Evolutionary conservation across 2,888 invertebrate genomes (phyloP).

Genomic region (Lithophane socia): DNA sequence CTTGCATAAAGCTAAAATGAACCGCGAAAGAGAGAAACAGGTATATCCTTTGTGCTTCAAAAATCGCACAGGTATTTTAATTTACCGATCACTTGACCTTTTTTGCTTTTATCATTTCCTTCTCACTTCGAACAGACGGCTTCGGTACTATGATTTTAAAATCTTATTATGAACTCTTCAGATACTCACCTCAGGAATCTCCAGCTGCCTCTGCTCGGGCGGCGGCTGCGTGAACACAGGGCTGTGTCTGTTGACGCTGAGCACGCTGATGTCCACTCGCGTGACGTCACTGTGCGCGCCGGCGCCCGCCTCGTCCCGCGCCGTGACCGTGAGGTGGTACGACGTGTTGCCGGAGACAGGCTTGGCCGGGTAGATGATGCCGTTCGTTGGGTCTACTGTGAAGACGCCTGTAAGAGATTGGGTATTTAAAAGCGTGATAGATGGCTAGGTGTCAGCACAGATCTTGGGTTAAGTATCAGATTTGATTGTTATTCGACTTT

Average conservation of each 20-base stretch:
- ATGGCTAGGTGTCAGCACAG: neutral
- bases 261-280: constrained; percentile 93
- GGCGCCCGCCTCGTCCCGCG: constrained; percentile 93
- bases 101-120: neutral
- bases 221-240: constrained; percentile 95
- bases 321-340: constrained; percentile 92
- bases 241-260: constrained; percentile 95
- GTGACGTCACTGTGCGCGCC: constrained; percentile 91
- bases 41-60: neutral
- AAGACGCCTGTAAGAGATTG: constrained; percentile 92
- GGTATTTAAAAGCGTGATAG: neutral
- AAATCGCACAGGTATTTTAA: neutral
- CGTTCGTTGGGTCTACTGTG: constrained; percentile 93
- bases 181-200: constrained; percentile 94
- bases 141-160: too few species aligned
- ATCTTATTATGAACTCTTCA: neutral
- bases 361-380: constrained; percentile 95
- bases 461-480: too few species aligned
- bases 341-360: constrained; percentile 92
- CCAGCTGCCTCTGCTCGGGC: constrained; percentile 93
- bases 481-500: neutral
- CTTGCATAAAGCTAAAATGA: too few species aligned
- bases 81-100: neutral
- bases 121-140: neutral
- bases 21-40: too few species aligned